phyloP scores from a whole-genome alignment of 2,888 invertebrate species.

The Sepioteuthis lessoniana region DNA sequence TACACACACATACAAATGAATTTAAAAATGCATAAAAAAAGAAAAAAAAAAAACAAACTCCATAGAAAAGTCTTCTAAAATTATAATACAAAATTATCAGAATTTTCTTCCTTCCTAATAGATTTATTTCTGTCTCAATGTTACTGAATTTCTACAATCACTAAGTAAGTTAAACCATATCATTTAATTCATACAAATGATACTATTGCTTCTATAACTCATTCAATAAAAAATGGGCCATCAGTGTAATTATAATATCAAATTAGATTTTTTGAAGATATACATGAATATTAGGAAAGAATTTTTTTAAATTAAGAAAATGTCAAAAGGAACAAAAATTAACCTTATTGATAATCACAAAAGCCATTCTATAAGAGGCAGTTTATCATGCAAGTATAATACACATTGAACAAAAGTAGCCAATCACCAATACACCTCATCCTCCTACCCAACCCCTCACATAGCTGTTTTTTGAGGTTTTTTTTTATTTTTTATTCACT shows the following conservation, averaged over 20 bases:
- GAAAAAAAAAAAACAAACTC: too few species aligned
- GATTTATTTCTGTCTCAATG: not conserved
- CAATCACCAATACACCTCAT: not conserved
- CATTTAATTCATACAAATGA: not conserved
- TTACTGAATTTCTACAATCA: not conserved
- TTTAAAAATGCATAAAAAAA: too few species aligned
- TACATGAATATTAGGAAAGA: too few species aligned
- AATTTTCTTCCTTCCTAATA: not conserved
- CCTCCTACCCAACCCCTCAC: not conserved
- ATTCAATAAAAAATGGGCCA: not conserved
- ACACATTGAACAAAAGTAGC: not conserved
- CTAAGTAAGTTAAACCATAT: not conserved
- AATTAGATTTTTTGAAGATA: not conserved
- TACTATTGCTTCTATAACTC: not conserved
- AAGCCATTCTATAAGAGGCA: not conserved
- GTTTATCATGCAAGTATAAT: not conserved
- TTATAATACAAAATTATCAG: not conserved
- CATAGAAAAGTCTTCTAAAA: not conserved
- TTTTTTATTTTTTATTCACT: too few species aligned
- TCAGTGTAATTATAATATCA: not conserved
- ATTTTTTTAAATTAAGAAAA: too few species aligned
- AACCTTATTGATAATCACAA: not conserved
- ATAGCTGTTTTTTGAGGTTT: too few species aligned
- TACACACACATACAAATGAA: too few species aligned
- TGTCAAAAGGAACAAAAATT: not conserved